These are phyloP conservation scores for Eudyptes chrysolophus DNA, from an alignment of 2,113 vertebrate species.

Conservation along the genomic window DNA sequence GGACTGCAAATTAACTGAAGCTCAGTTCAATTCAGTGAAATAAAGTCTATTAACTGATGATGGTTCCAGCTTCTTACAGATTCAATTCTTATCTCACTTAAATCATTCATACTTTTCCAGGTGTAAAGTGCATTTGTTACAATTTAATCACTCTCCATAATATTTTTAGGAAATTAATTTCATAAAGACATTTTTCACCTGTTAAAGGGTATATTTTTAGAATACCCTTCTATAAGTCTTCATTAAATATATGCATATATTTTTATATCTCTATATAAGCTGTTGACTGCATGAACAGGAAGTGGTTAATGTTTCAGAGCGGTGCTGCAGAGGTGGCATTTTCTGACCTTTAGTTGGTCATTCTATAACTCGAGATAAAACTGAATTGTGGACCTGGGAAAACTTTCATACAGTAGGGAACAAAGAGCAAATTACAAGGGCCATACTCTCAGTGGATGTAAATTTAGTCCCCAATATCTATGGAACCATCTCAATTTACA, in stretches of 20 bases:
- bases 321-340: accelerated
- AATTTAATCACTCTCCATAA: background rate
- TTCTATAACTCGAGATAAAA: background rate
- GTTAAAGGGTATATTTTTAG: background rate
- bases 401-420: background rate
- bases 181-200: constrained; percentile 15
- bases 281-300: background rate
- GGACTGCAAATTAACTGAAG: background rate
- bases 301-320: background rate
- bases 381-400: background rate
- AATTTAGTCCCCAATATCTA: background rate
- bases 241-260: background rate
- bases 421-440: background rate
- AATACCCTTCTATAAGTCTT: background rate
- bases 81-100: constrained; percentile 5
- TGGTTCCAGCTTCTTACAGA: background rate
- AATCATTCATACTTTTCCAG: constrained; percentile 36
- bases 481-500: background rate
- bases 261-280: background rate
- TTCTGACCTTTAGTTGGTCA: background rate
- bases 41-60: background rate
- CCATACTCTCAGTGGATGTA: background rate
- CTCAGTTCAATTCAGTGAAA: constrained; percentile 22
- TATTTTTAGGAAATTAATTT: constrained; percentile 53
- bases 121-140: constrained; percentile 6